phyloP scores from a whole-genome alignment of 2,888 invertebrate genomes.

The Cabera pusaria region DNA sequence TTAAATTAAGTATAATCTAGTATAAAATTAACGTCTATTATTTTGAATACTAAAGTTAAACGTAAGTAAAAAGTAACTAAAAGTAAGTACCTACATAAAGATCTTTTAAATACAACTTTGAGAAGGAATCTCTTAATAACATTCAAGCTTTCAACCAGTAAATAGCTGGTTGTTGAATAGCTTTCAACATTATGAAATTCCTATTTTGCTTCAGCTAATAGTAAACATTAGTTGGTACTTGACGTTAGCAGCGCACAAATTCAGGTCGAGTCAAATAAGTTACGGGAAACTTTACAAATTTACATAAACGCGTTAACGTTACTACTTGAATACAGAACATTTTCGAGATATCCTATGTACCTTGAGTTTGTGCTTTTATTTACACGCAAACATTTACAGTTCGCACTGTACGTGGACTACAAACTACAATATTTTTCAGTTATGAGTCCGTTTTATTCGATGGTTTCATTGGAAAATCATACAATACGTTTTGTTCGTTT shows the following conservation, averaged over 20 bases:
- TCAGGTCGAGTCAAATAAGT: constrained; percentile 58
- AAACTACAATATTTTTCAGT: constrained; percentile 16
- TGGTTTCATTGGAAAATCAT: constrained; percentile 14
- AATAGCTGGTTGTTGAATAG: no score
- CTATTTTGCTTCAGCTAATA: constrained; percentile 27
- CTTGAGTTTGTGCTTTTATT: constrained; percentile 45
- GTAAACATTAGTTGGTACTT: constrained; percentile 34
- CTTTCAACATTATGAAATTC: constrained; percentile 4
- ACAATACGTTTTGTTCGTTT: constrained; percentile 1
- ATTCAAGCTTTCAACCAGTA: no score
- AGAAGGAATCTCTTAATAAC: no score
- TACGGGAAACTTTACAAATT: constrained; percentile 58
- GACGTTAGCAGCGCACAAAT: constrained; percentile 44
- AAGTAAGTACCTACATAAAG: no score
- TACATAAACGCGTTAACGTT: constrained; percentile 61
- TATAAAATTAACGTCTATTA: no score
- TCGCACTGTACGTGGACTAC: constrained; percentile 21
- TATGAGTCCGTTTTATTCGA: constrained; percentile 11
- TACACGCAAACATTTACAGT: constrained; percentile 33
- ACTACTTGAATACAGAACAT: constrained; percentile 55
- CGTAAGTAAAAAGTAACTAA: no score
- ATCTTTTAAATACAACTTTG: no score
- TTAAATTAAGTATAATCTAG: no score
- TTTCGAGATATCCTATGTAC: constrained; percentile 42
- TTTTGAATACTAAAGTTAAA: no score